phyloP scores from a whole-genome alignment of 2,888 invertebrate genomes.

The Patella ulyssiponensis region DNA sequence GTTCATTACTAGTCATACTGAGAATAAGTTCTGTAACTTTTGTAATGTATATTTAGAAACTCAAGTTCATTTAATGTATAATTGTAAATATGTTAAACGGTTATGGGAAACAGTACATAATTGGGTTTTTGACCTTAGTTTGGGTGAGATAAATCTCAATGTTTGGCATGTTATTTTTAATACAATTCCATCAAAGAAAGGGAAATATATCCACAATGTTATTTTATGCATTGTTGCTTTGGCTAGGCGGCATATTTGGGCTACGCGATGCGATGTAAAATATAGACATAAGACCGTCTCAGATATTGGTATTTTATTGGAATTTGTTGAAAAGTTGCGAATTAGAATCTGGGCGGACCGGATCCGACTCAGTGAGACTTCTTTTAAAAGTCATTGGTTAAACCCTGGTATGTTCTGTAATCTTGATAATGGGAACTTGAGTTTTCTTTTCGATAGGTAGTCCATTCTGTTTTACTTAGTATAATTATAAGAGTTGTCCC shows the following conservation, averaged over 20 bases:
- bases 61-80: not conserved
- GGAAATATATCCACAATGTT: not conserved
- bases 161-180: conserved; percentile 10
- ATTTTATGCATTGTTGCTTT: conserved; percentile 6
- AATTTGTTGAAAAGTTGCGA: not conserved
- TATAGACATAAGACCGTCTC: conserved; percentile 4
- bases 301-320: not conserved
- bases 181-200: not conserved
- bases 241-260: conserved; percentile 9
- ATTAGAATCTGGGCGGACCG: conserved; percentile 9
- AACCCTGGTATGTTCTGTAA: conserved; percentile 11
- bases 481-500: too few relatives aligned
- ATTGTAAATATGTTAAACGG: not conserved
- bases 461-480: too few relatives aligned
- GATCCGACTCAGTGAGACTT: not conserved
- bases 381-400: conserved; percentile 5
- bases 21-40: not conserved
- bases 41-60: not conserved
- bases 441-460: too few relatives aligned
- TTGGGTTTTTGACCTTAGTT: conserved; percentile 7
- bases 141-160: conserved; percentile 9
- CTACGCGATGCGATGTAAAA: not conserved
- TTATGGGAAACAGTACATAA: conserved; percentile 5
- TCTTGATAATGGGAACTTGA: not conserved
- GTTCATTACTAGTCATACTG: not conserved